Percentiles rank a stretch among this genome's conserved stretches.
Evolutionary conservation across 2,797 vertebrate genomes (phyloP).

Genomic region (Dermochelys coriacea): DNA sequence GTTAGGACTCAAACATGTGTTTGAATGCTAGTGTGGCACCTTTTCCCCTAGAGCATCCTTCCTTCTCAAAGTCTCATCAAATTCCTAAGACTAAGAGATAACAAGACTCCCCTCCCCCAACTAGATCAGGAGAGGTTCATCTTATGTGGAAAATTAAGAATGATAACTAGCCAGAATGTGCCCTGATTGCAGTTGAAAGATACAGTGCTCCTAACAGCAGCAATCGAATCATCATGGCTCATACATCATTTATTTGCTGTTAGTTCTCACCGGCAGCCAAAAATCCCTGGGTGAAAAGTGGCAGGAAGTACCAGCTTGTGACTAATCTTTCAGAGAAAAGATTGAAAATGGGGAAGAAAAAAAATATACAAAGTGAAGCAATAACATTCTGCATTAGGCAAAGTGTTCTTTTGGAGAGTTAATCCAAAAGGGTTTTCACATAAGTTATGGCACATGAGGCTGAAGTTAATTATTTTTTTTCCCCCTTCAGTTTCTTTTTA

Average conservation of each 20-base stretch:
- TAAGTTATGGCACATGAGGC: background rate
- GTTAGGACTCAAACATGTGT: background rate
- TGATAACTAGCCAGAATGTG: background rate
- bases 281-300: background rate
- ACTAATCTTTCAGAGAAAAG: constrained; percentile 64
- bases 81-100: background rate
- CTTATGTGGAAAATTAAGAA: background rate
- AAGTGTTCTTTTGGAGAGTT: background rate
- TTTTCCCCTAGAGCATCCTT: background rate
- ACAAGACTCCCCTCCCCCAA: constrained; percentile 12
- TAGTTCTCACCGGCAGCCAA: background rate
- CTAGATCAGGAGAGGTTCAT: background rate
- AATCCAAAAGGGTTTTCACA: fast-evolving
- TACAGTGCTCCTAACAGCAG: background rate
- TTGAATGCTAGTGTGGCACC: background rate
- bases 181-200: fast-evolving
- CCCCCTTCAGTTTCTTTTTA: constrained; percentile 4
- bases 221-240: background rate
- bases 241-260: background rate
- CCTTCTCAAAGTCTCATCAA: fast-evolving
- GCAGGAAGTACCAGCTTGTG: constrained; percentile 9
- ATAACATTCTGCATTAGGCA: background rate
- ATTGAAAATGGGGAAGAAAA: constrained; percentile 8
- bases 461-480: background rate
- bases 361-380: background rate